Conservation (phyloP, 30 jellyfish, hydroid and myxozoan genomes). For the Aurelia sp. region DNA sequence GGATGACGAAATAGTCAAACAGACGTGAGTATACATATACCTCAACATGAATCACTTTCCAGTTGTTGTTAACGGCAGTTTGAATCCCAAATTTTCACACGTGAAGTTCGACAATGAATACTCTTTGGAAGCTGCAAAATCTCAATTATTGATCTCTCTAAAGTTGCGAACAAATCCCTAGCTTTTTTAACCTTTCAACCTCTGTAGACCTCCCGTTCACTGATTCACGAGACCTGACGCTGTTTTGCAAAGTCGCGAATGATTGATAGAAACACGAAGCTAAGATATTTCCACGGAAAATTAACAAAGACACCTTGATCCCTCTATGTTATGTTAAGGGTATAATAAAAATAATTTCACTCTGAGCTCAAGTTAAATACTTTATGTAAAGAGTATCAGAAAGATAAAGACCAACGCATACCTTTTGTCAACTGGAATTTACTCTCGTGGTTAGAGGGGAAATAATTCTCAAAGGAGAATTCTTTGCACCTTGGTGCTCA, state of each 20-base stretch:
- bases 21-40: too few species aligned
- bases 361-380: constrained; percentile 58
- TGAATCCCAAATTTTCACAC: too few species aligned
- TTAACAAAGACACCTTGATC: constrained; percentile 46
- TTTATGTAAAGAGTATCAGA: constrained; percentile 64
- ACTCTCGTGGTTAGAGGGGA: constrained; percentile 62
- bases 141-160: too few species aligned
- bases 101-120: too few species aligned
- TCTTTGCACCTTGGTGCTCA: not conserved
- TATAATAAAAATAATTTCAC: constrained; percentile 51
- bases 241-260: constrained; percentile 55
- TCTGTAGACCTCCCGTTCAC: constrained; percentile 35
- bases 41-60: too few species aligned
- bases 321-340: constrained; percentile 4
- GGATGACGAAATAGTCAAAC: too few species aligned
- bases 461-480: not conserved
- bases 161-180: too few species aligned
- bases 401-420: constrained; percentile 43
- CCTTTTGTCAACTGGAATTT: constrained; percentile 44
- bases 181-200: not conserved
- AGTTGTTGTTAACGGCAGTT: too few species aligned
- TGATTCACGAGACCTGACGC: constrained; percentile 38
- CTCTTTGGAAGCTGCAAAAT: too few species aligned
- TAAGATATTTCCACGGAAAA: constrained; percentile 47
- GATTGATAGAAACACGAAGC: constrained; percentile 64